Evolutionary conservation across 2,888 invertebrate genomes (phyloP).

Genomic region (Orthosia cruda): DNA sequence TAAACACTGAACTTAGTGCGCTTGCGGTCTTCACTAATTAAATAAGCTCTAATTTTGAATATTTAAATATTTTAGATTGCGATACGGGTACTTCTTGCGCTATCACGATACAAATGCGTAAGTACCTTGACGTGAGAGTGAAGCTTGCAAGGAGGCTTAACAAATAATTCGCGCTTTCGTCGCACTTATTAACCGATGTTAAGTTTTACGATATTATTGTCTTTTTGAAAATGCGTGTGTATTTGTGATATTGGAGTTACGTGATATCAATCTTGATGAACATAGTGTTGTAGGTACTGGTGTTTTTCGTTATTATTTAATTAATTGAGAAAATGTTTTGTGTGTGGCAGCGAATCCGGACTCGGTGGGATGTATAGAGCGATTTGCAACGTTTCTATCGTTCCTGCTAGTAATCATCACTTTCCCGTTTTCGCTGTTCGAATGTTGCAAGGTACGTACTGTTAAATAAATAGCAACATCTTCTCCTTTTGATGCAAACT

Average conservation of each 20-base stretch:
- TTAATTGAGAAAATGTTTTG: slow-evolving; percentile 65
- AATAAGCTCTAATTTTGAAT: slow-evolving; percentile 76
- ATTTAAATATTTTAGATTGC: slow-evolving; percentile 89
- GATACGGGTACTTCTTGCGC: slow-evolving; percentile 91
- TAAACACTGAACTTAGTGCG: slow-evolving; percentile 74
- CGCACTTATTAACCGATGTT: slow-evolving; percentile 64
- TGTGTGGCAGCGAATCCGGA: slow-evolving; percentile 92
- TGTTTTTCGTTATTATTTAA: slow-evolving; percentile 17
- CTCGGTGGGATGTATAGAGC: slow-evolving; percentile 94
- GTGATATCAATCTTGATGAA: slow-evolving; percentile 16
- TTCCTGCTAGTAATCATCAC: slow-evolving; percentile 94
- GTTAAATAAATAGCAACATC: slow-evolving; percentile 34
- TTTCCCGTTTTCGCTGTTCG: slow-evolving; percentile 96
- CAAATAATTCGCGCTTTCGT: slow-evolving; percentile 72
- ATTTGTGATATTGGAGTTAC: slow-evolving; percentile 36
- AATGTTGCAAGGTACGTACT: slow-evolving; percentile 95
- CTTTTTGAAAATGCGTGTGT: slow-evolving; percentile 50
- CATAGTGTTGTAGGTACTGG: slow-evolving; percentile 22
- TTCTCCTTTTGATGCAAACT: slow-evolving; percentile 1
- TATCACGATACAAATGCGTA: slow-evolving; percentile 91
- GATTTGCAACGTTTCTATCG: slow-evolving; percentile 94
- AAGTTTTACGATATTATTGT: slow-evolving; percentile 44
- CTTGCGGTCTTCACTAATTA: slow-evolving; percentile 60
- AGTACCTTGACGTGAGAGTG: slow-evolving; percentile 80
- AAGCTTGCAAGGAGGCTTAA: slow-evolving; percentile 73